Conservation (phyloP, 2,113 vertebrate genomes). For the Sminthopsis crassicaudata region DNA sequence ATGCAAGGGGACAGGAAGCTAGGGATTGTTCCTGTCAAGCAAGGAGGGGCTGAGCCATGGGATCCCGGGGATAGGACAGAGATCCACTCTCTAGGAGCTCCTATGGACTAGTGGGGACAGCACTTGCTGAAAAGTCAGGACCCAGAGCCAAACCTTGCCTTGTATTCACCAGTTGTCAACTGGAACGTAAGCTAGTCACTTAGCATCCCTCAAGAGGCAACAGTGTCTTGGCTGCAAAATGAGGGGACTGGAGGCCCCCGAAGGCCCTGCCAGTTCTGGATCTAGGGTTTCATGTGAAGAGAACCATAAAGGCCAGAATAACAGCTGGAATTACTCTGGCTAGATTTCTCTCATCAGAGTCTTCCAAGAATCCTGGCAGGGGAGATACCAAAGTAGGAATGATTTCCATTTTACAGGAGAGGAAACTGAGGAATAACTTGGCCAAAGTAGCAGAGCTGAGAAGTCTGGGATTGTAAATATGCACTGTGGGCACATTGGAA, state of each 20-base stretch:
- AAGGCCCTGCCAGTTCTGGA: background rate
- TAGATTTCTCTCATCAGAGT: background rate
- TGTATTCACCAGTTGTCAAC: background rate
- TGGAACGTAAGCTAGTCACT: background rate
- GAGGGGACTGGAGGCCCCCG: background rate
- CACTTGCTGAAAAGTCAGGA: background rate
- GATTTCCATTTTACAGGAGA: background rate
- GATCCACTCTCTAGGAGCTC: background rate
- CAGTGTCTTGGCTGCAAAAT: background rate
- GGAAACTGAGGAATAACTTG: background rate
- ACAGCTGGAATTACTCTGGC: background rate
- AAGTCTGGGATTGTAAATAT: background rate
- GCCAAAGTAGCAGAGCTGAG: background rate
- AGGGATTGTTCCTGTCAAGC: background rate
- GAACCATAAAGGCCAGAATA: background rate
- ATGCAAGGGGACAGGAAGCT: background rate
- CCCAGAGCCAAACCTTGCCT: background rate
- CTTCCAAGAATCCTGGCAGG: background rate
- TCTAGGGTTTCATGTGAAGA: background rate
- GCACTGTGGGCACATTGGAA: background rate
- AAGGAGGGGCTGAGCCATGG: background rate
- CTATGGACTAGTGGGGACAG: background rate
- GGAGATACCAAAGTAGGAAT: background rate
- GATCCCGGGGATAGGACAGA: background rate
- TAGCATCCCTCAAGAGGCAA: background rate